These are phyloP conservation scores for Dicyrtoma fusca DNA, from an alignment of 2,888 invertebrate species.

Conservation along the genomic window DNA sequence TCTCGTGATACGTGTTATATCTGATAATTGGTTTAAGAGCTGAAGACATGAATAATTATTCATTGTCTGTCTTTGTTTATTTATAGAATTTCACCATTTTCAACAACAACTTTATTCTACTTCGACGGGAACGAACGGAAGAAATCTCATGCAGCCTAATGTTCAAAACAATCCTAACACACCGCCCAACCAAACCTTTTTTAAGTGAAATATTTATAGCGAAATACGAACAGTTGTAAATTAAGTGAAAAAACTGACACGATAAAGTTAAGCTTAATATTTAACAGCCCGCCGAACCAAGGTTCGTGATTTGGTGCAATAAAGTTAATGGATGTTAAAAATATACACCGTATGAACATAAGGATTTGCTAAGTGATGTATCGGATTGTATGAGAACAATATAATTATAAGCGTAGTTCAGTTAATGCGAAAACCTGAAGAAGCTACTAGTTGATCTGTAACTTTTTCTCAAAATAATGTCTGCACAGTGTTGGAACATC, in stretches of 20 bases:
- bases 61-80: too few species aligned
- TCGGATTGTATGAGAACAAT: background rate
- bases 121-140: conserved; percentile 73
- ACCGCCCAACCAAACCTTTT: conserved; percentile 56
- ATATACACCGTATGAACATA: background rate
- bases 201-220: conserved; percentile 48
- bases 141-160: conserved; percentile 63
- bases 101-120: conserved; percentile 94
- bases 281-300: conserved; percentile 39
- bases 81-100: conserved; percentile 81
- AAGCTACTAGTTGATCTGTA: conserved; percentile 34
- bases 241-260: background rate
- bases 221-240: conserved; percentile 4
- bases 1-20: too few species aligned
- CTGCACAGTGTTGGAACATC: background rate
- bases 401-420: background rate
- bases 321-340: conserved; percentile 27
- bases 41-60: too few species aligned
- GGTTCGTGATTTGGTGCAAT: conserved; percentile 57
- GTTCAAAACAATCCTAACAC: conserved; percentile 56
- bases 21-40: too few species aligned
- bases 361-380: conserved; percentile 13
- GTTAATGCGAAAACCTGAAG: conserved; percentile 1
- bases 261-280: background rate
- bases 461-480: conserved; percentile 18